Base-by-base conservation (phyloP, 2,888 invertebrate species). In the Melikaiella ostensackeni region DNA sequence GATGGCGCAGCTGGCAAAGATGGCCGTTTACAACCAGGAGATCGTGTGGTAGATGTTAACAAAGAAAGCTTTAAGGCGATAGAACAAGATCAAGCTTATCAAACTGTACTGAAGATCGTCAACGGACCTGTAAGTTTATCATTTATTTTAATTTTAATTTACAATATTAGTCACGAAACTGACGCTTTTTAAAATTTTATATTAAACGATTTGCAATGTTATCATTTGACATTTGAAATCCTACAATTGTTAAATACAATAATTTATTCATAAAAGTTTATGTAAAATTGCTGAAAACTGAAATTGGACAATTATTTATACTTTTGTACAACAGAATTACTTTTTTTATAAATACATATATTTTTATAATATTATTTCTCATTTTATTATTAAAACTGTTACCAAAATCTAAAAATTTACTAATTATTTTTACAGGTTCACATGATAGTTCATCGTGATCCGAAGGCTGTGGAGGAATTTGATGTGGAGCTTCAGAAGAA, bases 31-130 rank as follows among this genome's bases (percentile, higher is more conserved):
- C 94, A 95, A 91, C 95, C 97, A 0, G 99, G 98, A 24, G 99
- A 99, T 92, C 98, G 98, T 92, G 96, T 99, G 86, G 91, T 98
- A 63, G 98, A 98, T 88, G 96, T 98, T 78, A 97, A 97, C 87
- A 95, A 95, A 50, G 93, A 94, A 59, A 94, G 95, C 78, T 96
- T 98, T 84, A 95, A 96, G 84, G 96, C 96, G 84, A 96, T 97
- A 92, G 96, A 97, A 73, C 95, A 97, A 87, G 95, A 96, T 82
- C 95, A 96, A 89, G 96, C 98, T 62, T 95, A 97, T 83, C 94
- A 96, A 85, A 93, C 95, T 77, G 94, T 99, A 85, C 94, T 98
- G 88, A 96, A 97, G 92, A 96, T 96, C 77, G 96, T 96, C 77
- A 95, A 96, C 84, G 95, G 96, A 81, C 95, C 95, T 91, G 94